Percentiles rank a stretch among this genome's conserved stretches.
These are phyloP conservation scores for Tragelaphus buxtoni DNA, from an alignment of 2,113 vertebrate genomes.

Conservation along the genomic window DNA sequence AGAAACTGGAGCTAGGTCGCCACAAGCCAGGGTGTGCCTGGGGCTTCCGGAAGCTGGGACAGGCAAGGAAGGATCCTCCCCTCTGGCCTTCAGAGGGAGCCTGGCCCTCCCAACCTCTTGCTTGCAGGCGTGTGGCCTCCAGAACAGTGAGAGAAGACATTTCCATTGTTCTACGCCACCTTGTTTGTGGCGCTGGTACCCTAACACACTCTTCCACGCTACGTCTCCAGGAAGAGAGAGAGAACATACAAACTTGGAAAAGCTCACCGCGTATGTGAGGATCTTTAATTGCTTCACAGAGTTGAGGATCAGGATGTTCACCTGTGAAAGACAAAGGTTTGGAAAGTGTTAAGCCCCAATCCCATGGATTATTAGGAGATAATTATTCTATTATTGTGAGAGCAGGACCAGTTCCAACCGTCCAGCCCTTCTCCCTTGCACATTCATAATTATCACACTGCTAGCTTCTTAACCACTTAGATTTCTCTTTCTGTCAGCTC, in stretches of 20 bases:
- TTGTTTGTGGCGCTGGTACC: rapidly evolving
- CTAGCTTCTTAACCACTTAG: background rate
- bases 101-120: background rate
- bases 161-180: background rate
- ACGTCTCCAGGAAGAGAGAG: background rate
- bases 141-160: background rate
- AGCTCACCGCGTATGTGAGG: rapidly evolving
- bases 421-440: background rate
- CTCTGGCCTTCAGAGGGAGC: background rate
- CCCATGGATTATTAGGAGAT: background rate
- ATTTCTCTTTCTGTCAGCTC: background rate
- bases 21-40: background rate
- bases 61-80: background rate
- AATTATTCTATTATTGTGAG: background rate
- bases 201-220: rapidly evolving
- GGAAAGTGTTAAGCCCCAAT: background rate
- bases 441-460: background rate
- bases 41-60: rapidly evolving
- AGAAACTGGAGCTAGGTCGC: background rate
- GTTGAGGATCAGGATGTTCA: background rate
- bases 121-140: background rate
- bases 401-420: background rate
- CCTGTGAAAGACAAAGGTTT: background rate
- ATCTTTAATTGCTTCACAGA: background rate
- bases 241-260: background rate